Evolutionary conservation across 2,888 invertebrate species (phyloP), one percentile per base, ranked within the genome.

Genomic region (Stramonita haemastoma): DNA sequence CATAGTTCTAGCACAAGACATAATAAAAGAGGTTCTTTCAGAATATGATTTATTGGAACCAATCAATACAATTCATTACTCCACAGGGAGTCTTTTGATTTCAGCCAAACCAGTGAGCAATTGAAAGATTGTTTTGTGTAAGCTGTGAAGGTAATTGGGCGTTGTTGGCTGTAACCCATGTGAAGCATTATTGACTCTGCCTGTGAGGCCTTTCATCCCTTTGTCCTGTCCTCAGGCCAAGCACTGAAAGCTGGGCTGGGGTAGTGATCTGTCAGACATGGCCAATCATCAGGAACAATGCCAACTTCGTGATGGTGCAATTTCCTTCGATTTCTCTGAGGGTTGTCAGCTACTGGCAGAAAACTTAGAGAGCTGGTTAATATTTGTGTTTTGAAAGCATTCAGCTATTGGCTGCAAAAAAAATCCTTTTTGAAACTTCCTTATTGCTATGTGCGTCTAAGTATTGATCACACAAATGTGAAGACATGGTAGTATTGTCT

Each of bases 161-260:
- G 2, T 57, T 56, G 56, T 84, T 84, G 56, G 34, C 84, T 56
- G 22, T 26, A 84, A 57, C 56, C 46, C 46, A 84, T n/a, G 46
- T 84, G 84, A 57, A 57, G 84, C 84, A 56, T 6, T 84, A 84
- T 84, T 84, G 84, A 84, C 84, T 84, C n/a, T 56, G 84, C 57
- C 84, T 46, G 46, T 84, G 56, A 84, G 57, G 56, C 29, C 56
- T 46, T 84, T 84, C 56, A 26, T 26, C 11, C 57, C 57, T 22
- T 56, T 84, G 56, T 29, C 19, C 83, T 19, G 34, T 26, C 26
- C 1, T 5, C 56, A 56, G 26, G 5, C 13, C 29, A 56, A 29
- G 57, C 84, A 5, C 17, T 26, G 57, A 84, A 46, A 84, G 84
- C 26, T 56, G 6, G 6, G 56, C 26, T 57, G 46, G 8, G 46